Conservation (phyloP, 2,113 vertebrate species). For the Montifringilla adamsi region DNA sequence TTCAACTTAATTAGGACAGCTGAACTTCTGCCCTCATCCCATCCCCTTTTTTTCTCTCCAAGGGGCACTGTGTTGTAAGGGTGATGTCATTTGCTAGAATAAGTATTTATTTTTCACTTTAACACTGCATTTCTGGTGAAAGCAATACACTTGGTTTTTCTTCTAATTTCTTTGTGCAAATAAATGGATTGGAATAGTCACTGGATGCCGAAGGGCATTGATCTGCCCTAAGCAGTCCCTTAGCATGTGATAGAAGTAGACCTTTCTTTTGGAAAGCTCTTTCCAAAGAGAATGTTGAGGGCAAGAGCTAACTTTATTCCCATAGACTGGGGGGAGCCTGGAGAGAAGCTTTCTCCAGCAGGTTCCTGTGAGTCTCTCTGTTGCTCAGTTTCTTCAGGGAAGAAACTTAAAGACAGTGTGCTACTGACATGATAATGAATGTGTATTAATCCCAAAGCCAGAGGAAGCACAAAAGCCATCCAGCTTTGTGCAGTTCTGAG, state of each 20-base stretch:
- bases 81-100: background rate
- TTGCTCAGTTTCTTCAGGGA: background rate
- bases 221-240: background rate
- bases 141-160: background rate
- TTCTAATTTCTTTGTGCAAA: background rate
- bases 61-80: background rate
- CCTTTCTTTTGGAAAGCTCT: background rate
- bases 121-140: background rate
- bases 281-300: background rate
- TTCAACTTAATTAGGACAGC: background rate
- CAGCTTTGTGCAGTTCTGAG: background rate
- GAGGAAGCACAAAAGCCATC: background rate
- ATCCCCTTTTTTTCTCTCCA: background rate
- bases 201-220: background rate
- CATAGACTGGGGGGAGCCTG: accelerated
- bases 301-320: background rate
- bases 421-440: background rate
- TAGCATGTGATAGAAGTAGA: background rate
- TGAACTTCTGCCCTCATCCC: accelerated
- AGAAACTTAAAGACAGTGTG: background rate
- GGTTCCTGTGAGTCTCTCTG: background rate
- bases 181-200: background rate
- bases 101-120: background rate
- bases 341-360: background rate
- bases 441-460: background rate